Base-by-base conservation (phyloP, 2,113 vertebrate species). In the Cyanistes caeruleus region DNA sequence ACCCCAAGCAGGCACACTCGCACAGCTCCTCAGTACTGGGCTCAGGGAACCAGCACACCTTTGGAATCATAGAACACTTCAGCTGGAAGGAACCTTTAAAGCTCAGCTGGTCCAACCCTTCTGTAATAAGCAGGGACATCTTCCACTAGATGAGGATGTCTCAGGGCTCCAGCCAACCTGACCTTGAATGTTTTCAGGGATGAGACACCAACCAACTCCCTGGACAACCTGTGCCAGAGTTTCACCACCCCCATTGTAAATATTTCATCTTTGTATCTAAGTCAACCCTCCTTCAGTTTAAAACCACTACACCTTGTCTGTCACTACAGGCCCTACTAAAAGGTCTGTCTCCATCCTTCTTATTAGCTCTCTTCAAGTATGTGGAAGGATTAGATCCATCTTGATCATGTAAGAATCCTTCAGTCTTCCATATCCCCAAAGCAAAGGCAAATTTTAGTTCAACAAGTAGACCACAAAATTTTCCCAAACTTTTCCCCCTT, bases 221-320 rank as follows among this genome's bases (percentile, higher is more conserved):
- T 31, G 65, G 19, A 41, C 11, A 81, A 24, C 8, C 44, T 41
- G 18, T 10, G 2, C 68, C 51, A 69, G 33, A 0, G 0, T 39
- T 53, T 69, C 17, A 74, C 33, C 24, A 69, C 7, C 11, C 14
- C 44, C 46, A 33, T 0, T 0, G 2, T 24, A 56, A 70, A 58
- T 12, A 27, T 27, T 3, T 70, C n/a, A 18, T 56, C 3, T 0
- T 24, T 49, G 2, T 15, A 41, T 13, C 24, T 11, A 52, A 39
- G 15, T 18, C 35, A 4, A 67, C 17, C 65, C 59, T 52, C 7
- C 44, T 84, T 53, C 48, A 72, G n/a, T 75, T 67, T 70, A 62
- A 92, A 95, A 30, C 17, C 37, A 62, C 11, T 27, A 49, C 4
- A 15, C 33, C 19, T 56, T 41, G 46, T n/a, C 48, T 65, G 3